Conservation (phyloP, 2,113 vertebrate genomes). For the Cynocephalus volans region DNA sequence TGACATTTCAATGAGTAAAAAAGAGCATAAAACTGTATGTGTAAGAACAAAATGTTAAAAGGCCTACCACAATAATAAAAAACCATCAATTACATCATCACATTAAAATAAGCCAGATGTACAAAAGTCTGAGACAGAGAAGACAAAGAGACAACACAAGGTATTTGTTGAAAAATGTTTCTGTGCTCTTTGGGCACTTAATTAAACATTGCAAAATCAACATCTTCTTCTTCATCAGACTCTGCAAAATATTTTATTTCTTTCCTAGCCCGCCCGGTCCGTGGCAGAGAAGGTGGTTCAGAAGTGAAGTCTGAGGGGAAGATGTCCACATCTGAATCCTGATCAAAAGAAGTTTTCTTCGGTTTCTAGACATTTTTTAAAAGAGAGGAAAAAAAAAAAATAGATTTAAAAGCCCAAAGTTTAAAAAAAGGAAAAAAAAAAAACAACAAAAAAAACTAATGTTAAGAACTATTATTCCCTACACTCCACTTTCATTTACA, state of each 20-base stretch:
- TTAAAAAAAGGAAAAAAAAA: background rate
- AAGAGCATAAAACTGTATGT: constrained; percentile 97
- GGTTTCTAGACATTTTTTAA: constrained; percentile 90
- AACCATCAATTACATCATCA: constrained; percentile 97
- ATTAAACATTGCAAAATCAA: constrained; percentile 96
- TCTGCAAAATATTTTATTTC: constrained; percentile 98
- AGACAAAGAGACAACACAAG: constrained; percentile 92
- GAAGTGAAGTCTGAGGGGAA: constrained; percentile 90
- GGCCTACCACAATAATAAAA: constrained; percentile 97
- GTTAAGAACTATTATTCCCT: constrained; percentile 38
- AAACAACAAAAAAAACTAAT: background rate
- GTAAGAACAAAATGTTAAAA: constrained; percentile 99
- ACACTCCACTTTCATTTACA: background rate
- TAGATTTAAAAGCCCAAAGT: background rate
- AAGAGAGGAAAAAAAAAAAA: constrained; percentile 48
- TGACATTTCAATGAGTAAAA: constrained; percentile 98
- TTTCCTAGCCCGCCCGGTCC: constrained; percentile 95
- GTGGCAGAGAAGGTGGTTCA: constrained; percentile 90
- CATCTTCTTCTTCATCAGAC: constrained; percentile 93
- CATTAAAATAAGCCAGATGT: constrained; percentile 97
- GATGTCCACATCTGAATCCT: constrained; percentile 93
- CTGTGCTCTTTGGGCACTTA: constrained; percentile 92
- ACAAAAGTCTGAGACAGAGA: constrained; percentile 97
- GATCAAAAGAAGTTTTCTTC: constrained; percentile 93
- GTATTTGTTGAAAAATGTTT: constrained; percentile 89